phyloP scores from a whole-genome alignment of 2,888 invertebrate species.

The Exocentrus adspersus region DNA sequence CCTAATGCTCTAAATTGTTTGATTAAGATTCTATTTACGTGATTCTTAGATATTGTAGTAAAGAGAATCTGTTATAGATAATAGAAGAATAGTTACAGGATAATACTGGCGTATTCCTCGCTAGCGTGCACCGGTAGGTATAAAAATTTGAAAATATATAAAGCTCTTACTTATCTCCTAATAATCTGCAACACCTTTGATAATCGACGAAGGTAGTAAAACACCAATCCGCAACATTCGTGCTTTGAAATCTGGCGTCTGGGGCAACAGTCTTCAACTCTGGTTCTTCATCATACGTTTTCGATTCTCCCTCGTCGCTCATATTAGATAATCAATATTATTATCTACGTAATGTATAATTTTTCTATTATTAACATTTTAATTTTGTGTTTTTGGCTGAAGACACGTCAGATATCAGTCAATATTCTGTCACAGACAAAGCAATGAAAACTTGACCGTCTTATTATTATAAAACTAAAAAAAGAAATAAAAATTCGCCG shows the following conservation, averaged over 20 bases:
- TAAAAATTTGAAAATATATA: too few species aligned
- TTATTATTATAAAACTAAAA: too few species aligned
- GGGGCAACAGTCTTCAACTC: conserved; percentile 37
- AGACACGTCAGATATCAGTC: background rate
- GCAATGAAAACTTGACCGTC: too few species aligned
- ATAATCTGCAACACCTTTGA: conserved; percentile 42
- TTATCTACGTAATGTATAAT: background rate
- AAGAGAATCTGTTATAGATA: too few species aligned
- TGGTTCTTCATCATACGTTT: background rate
- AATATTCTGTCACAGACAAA: background rate
- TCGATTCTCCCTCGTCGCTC: conserved; percentile 11
- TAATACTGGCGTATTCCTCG: too few species aligned
- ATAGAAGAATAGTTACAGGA: too few species aligned
- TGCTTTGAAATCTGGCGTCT: conserved; percentile 46
- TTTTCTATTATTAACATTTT: background rate
- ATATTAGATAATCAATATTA: conserved; percentile 2
- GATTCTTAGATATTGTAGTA: too few species aligned
- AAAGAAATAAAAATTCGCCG: too few species aligned
- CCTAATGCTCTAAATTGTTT: background rate
- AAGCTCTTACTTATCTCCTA: conserved; percentile 44
- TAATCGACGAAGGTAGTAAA: conserved; percentile 44
- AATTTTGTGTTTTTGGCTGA: background rate
- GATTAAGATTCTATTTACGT: conserved; percentile 8
- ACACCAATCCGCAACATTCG: conserved; percentile 47
- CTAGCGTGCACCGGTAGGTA: too few species aligned